Evolutionary conservation across 2,888 invertebrate species (phyloP), one percentile per base, ranked within the genome.

Genomic region (Drosophila pullipes): DNA sequence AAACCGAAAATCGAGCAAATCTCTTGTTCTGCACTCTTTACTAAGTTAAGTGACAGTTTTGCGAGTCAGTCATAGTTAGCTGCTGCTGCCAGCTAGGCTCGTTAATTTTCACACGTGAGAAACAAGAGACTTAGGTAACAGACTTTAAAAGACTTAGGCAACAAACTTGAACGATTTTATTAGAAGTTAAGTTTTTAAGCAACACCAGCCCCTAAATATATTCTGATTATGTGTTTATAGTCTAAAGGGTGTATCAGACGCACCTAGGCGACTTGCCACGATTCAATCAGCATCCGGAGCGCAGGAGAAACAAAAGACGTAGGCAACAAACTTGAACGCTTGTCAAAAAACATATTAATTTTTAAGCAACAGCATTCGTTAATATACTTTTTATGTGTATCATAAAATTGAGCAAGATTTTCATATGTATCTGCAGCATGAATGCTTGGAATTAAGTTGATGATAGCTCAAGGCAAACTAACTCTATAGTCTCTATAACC

Each of bases 21-120:
- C 63, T 71, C 68, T 76, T 74, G 57, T 73, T 75, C 65, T 81
- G 73, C 65, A 55, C 66, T 69, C 73, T 65, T 69, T 69, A 69
- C 75, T 66, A 74, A 69, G 58, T 83, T 69, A 73, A 74, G 74
- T 83, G 76, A 89, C 87, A 86, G 73, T 81, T 79, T 79, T 73
- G 76, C 61, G 69, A 83, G 76, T 61, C 74, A 71, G 67, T 64
- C 76, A 62, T 11, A 25, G n/a, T 49, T 37, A 18, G 22, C 18
- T 16, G n/a, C 33, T 55, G 64, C 25, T 53, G 35, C 37, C 50
- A 35, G 33, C 57, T 31, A 63, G 33, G 18, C 30, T 44, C 25
- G 47, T 47, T 16, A 47, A 16, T 47, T 47, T 22, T 22, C 47
- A 16, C 16, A 25, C 16, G 9, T 25, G 16, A 25, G 25, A 47